phyloP scores from a whole-genome alignment of 2,113 vertebrate species.

The Rafetus swinhoei region DNA sequence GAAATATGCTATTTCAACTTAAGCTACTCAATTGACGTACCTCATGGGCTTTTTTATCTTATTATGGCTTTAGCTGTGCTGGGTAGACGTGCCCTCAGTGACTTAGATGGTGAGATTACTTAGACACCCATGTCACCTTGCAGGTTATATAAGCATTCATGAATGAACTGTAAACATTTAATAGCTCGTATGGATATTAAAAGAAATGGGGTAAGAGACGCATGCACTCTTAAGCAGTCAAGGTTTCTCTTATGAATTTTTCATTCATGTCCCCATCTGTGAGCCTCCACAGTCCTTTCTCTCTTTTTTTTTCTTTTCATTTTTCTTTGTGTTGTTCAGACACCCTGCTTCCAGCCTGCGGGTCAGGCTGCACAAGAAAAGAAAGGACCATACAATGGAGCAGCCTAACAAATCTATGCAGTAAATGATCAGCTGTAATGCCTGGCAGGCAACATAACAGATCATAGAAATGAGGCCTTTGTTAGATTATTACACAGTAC shows the following conservation, averaged over 20 bases:
- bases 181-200: neutral
- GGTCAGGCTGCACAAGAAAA: neutral
- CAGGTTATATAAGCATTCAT: neutral
- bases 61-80: no score
- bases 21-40: no score
- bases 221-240: neutral
- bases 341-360: neutral
- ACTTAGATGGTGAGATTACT: neutral
- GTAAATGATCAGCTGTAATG: neutral
- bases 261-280: neutral
- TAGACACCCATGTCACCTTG: neutral
- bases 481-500: neutral
- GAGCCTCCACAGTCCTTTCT: neutral
- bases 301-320: neutral
- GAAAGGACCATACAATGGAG: neutral
- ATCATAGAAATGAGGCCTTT: neutral
- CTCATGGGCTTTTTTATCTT: no score
- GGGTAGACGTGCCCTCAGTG: neutral
- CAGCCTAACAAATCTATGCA: conserved; percentile 9
- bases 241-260: neutral
- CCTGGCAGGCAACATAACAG: neutral
- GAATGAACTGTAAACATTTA: neutral
- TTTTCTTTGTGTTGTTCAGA: neutral
- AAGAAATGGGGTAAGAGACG: neutral
- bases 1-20: no score